Conservation (phyloP, 2,797 vertebrate species). For the Avahi laniger region DNA sequence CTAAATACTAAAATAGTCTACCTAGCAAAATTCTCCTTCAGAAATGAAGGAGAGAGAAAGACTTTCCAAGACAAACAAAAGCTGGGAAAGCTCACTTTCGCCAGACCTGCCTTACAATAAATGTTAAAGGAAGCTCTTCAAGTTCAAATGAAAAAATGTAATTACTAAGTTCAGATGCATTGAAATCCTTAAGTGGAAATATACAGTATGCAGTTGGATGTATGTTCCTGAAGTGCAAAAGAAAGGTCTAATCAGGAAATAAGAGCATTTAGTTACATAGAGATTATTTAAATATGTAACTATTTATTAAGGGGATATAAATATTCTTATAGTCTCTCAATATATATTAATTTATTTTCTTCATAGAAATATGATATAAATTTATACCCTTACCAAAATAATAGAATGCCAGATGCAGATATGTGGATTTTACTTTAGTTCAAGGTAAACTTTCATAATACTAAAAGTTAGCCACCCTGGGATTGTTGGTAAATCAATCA, state of each 20-base stretch:
- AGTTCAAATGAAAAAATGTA: background rate
- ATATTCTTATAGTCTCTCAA: background rate
- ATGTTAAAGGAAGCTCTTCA: background rate
- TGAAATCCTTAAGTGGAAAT: background rate
- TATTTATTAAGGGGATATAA: background rate
- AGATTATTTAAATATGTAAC: constrained; percentile 1
- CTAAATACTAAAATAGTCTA: background rate
- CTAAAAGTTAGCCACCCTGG: background rate
- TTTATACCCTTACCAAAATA: background rate
- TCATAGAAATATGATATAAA: background rate
- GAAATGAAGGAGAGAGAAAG: background rate
- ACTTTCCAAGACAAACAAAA: background rate
- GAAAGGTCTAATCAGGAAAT: background rate
- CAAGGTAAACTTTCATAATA: background rate
- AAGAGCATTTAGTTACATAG: background rate
- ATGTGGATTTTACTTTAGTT: background rate
- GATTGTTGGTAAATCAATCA: background rate
- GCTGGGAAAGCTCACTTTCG: no score
- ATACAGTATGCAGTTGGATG: background rate
- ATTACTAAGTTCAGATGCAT: background rate
- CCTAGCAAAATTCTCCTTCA: background rate
- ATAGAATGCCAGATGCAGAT: background rate
- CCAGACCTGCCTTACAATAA: background rate
- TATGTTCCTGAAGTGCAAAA: background rate
- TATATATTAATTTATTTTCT: background rate